Evolutionary conservation across 2,113 vertebrate species (phyloP), one percentile per base, ranked within the genome.

Genomic region (Saiga tatarica): DNA sequence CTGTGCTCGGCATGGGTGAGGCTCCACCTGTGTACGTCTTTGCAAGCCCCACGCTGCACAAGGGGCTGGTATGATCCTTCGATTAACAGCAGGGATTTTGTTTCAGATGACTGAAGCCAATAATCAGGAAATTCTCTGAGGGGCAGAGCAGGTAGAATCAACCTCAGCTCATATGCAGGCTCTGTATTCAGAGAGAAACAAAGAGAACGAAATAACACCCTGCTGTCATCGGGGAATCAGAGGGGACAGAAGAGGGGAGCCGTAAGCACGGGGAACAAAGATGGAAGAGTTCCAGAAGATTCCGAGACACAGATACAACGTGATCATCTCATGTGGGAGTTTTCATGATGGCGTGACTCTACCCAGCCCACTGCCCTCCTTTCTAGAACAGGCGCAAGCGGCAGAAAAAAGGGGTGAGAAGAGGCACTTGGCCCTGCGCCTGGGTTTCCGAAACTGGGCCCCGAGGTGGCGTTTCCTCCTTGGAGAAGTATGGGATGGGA

Each of bases 401-500:
- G 36, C 76, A 87, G 39, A 57, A 87, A 71, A 81, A 85, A 19
- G 50, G 3, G 5, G 84, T 2, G 8, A 26, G 10, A 62, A 52
- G 39, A 57, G 30, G 23, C 28, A 23, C 33, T n/a, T 60, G 21
- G 39, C 47, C 71, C 28, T 42, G 25, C 8, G 59, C 50, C 71
- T 86, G 26, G 16, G 5, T 42, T 7, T 4, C 2, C 15, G 83
- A 97, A 97, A 90, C 57, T 7, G 30, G 52, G 64, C 30, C 39
- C 76, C 16, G 25, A 30, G 39, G 83, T 26, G 83, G 62, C 6
- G 59, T 87, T 97, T 97, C 95, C 87, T 93, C 89, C 30, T 36
- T 6, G 39, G 74, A 94, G 50, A 87, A 67, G 50, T 13, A 23
- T 0, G 39, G 81, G 60, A 8, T 33, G 23, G 6, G 42, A 30